Percentiles rank a stretch among this genome's conserved stretches.
These are phyloP conservation scores for Lucinisca nassula DNA, from an alignment of 2,888 invertebrate genomes.

Conservation along the genomic window DNA sequence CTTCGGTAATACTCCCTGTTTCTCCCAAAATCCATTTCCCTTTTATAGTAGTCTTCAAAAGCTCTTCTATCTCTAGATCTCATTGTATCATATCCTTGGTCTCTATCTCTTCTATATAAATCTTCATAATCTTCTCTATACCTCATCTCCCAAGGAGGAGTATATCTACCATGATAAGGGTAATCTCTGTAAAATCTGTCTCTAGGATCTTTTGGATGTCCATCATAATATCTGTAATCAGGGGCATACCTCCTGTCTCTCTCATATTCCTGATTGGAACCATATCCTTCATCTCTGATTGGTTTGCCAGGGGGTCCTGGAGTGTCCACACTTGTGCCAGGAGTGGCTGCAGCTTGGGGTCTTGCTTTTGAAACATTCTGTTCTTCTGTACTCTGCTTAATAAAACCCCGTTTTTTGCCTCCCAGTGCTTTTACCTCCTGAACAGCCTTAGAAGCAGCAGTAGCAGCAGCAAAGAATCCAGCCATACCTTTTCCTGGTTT, in stretches of 20 bases:
- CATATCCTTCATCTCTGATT: background rate
- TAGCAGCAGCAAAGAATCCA: background rate
- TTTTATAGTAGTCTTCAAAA: conserved; percentile 39
- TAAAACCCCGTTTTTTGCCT: conserved; percentile 47
- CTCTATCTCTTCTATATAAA: conserved; percentile 30
- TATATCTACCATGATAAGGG: conserved; percentile 21
- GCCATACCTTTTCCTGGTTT: conserved; percentile 27
- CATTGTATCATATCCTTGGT: conserved; percentile 49
- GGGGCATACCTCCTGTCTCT: conserved; percentile 10
- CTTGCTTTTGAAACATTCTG: background rate
- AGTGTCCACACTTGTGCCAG: background rate
- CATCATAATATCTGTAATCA: background rate
- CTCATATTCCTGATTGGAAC: conserved; percentile 5
- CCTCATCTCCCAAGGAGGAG: conserved; percentile 32
- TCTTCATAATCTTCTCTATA: conserved; percentile 58
- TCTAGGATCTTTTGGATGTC: background rate
- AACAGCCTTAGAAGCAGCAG: conserved; percentile 24
- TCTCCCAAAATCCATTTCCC: conserved; percentile 47
- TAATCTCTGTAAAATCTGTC: conserved; percentile 11
- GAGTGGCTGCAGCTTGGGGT: background rate
- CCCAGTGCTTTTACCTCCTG: conserved; percentile 41
- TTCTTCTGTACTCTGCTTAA: conserved; percentile 33
- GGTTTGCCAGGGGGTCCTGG: background rate
- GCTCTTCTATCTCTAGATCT: conserved; percentile 35
- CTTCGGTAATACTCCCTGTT: conserved; percentile 11